Conservation (phyloP, 2,888 invertebrate species). For the Orthosia incerta region DNA sequence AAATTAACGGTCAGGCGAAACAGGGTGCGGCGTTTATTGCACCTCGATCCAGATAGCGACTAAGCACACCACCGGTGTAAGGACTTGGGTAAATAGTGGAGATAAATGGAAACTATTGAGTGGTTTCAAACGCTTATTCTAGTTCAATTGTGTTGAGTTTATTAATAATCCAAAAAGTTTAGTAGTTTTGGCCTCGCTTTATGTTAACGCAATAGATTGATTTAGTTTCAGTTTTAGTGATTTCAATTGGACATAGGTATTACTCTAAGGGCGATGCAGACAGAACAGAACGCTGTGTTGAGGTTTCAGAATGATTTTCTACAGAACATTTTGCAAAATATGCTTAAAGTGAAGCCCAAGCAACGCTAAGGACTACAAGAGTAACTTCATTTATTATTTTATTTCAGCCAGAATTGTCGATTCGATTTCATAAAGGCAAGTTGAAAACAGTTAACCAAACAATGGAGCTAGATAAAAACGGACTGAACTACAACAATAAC, state of each 20-base stretch:
- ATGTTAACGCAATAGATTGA: conserved; percentile 11
- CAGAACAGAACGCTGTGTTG: neutral
- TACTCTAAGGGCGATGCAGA: neutral
- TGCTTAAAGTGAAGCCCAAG: neutral
- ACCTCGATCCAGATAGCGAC: conserved; percentile 57
- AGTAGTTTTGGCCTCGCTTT: conserved; percentile 3
- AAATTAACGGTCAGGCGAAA: conserved; percentile 76
- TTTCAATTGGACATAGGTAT: conserved; percentile 21
- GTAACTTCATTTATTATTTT: neutral
- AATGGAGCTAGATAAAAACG: conserved; percentile 39
- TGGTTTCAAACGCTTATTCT: conserved; percentile 25
- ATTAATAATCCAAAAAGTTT: conserved; percentile 32
- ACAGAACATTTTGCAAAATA: neutral
- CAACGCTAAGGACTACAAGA: neutral
- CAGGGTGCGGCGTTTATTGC: conserved; percentile 80
- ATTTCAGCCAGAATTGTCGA: too few relatives aligned
- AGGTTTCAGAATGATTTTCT: neutral
- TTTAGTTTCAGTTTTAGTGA: conserved; percentile 1
- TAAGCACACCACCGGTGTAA: conserved; percentile 41
- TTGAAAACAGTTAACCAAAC: conserved; percentile 16
- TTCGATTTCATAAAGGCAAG: neutral
- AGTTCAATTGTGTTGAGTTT: conserved; percentile 23
- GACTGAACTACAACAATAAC: conserved; percentile 20
- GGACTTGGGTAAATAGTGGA: conserved; percentile 50
- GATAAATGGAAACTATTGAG: conserved; percentile 41